Percentiles rank a stretch among this genome's conserved stretches.
These are phyloP conservation scores for Poeciliopsis occidentalis DNA, from an alignment of 2,113 vertebrate genomes.

Conservation along the genomic window DNA sequence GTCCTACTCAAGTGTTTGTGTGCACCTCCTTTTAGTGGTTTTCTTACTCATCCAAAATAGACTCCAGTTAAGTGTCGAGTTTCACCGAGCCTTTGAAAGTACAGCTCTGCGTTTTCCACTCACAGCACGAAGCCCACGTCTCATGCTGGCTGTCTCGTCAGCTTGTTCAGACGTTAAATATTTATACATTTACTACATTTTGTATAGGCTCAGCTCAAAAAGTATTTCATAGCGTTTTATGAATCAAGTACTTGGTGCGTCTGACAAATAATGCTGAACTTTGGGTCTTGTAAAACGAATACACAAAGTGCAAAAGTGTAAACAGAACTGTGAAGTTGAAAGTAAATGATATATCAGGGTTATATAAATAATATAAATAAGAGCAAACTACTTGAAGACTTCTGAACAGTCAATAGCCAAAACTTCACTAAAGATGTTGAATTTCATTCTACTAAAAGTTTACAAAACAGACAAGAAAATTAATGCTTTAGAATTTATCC, in stretches of 20 bases:
- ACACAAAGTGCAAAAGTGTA: too few relatives aligned
- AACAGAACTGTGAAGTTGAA: too few relatives aligned
- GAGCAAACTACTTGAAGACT: too few relatives aligned
- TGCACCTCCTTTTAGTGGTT: constrained; percentile 44
- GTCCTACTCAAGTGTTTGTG: constrained; percentile 34
- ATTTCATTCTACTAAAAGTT: too few relatives aligned
- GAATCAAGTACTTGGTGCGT: background rate
- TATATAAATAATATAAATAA: too few relatives aligned
- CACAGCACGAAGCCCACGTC: constrained; percentile 29
- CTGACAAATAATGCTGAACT: background rate
- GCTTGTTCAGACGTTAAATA: constrained; percentile 11
- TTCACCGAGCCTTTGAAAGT: constrained; percentile 65
- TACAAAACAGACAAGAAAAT: too few relatives aligned
- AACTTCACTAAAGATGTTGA: too few relatives aligned
- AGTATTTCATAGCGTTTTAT: background rate
- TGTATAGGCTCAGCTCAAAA: background rate
- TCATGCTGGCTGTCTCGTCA: constrained; percentile 3
- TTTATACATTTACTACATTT: background rate
- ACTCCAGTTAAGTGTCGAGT: constrained; percentile 64
- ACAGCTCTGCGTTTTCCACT: constrained; percentile 66
- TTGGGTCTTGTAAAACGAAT: too few relatives aligned
- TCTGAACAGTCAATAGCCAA: too few relatives aligned
- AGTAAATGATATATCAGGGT: too few relatives aligned
- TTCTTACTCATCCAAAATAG: constrained; percentile 74
- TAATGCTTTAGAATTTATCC: too few relatives aligned